phyloP scores from a whole-genome alignment of 2,888 invertebrate genomes.

The Sesia apiformis region DNA sequence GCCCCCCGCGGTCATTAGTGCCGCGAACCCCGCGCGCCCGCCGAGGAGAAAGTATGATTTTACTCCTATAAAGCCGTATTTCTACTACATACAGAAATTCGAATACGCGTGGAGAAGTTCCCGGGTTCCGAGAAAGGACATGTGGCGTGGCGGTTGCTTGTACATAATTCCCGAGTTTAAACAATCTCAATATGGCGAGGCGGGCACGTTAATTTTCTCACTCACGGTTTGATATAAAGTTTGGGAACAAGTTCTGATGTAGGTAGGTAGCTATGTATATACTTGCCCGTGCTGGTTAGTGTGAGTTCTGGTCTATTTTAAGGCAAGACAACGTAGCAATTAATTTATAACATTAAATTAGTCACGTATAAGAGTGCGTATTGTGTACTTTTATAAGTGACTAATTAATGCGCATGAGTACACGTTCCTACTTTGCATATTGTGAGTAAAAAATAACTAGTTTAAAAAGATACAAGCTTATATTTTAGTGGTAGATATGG shows the following conservation, averaged over 20 bases:
- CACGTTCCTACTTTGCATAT: too few species aligned
- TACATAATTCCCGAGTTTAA: slow-evolving; percentile 67
- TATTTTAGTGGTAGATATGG: too few species aligned
- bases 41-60: slow-evolving; percentile 72
- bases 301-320: too few species aligned
- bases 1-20: slow-evolving; percentile 74
- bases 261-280: too few species aligned
- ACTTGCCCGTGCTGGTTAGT: too few species aligned
- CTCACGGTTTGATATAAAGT: not conserved
- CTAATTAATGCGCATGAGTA: too few species aligned
- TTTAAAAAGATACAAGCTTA: too few species aligned
- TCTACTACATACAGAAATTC: slow-evolving; percentile 74
- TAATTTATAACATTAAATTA: too few species aligned
- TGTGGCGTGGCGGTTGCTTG: slow-evolving; percentile 49
- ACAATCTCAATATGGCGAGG: slow-evolving; percentile 60
- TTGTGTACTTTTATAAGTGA: too few species aligned
- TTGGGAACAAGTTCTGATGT: not conserved
- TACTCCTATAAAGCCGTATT: slow-evolving; percentile 75
- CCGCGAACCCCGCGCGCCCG: slow-evolving; percentile 52
- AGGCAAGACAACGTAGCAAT: too few species aligned
- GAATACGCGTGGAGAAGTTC: slow-evolving; percentile 64
- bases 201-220: slow-evolving; percentile 38
- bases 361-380: too few species aligned
- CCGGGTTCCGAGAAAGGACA: slow-evolving; percentile 64
- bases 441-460: too few species aligned